Evolutionary conservation across 1,140 invertebrate species (phyloP).

Genomic region (Cepaea nemoralis): DNA sequence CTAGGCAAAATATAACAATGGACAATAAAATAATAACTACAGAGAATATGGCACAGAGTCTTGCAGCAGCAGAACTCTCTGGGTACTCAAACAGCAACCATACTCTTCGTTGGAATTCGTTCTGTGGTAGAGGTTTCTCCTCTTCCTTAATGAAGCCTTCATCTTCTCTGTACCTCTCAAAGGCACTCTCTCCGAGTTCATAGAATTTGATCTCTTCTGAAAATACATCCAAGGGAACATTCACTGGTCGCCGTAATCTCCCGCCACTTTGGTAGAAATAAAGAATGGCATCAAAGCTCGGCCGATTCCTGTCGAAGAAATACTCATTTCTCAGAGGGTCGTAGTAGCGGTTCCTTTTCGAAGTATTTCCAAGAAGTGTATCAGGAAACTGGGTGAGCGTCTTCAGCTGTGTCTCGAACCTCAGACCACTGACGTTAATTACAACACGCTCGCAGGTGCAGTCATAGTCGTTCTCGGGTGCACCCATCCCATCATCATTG

Average conservation of each 20-base stretch:
- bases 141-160: constrained; percentile 72
- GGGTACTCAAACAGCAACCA: constrained; percentile 99
- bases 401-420: constrained; percentile 97
- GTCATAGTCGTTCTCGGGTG: constrained; percentile 80
- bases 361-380: constrained; percentile 95
- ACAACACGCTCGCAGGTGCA: constrained; percentile 91
- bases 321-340: constrained; percentile 98
- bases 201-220: constrained; percentile 91
- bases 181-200: constrained; percentile 95
- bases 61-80: constrained; percentile 97
- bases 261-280: constrained; percentile 99
- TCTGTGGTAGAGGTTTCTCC: constrained; percentile 73
- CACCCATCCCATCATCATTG: constrained; percentile 71
- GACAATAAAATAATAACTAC: constrained; percentile 97
- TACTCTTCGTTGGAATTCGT: constrained; percentile 96
- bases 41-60: constrained; percentile 99
- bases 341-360: constrained; percentile 93
- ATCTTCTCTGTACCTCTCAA: constrained; percentile 92
- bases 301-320: constrained; percentile 99
- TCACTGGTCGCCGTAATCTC: constrained; percentile 94
- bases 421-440: constrained; percentile 97
- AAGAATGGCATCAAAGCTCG: constrained; percentile 89
- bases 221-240: constrained; percentile 87
- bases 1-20: constrained; percentile 99
- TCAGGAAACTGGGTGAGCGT: constrained; percentile 99